These are phyloP conservation scores for Bufo bufo DNA, from an alignment of 2,113 vertebrate species.

Conservation along the genomic window DNA sequence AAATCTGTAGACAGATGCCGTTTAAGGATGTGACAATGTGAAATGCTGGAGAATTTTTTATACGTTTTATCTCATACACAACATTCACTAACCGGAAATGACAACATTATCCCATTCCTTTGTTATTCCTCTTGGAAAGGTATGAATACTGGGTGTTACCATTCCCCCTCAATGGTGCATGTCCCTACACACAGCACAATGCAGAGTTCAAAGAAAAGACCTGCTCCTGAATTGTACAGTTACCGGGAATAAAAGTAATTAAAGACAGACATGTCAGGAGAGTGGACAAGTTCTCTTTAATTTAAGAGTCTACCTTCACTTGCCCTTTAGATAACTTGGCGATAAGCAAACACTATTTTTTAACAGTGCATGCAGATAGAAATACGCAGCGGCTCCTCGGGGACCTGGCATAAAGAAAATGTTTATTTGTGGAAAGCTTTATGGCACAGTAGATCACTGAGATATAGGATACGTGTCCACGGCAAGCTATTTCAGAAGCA, in stretches of 20 bases:
- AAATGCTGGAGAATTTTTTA: no score
- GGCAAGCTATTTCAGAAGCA: neutral
- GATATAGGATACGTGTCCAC: neutral
- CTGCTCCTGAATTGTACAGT: neutral
- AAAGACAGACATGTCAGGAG: neutral
- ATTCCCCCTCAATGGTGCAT: no score
- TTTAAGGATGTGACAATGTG: no score
- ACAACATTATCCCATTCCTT: no score
- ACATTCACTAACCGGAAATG: no score
- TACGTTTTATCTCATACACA: no score
- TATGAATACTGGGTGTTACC: no score
- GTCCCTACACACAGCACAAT: no score
- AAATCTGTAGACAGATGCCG: no score
- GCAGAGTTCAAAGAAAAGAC: no score
- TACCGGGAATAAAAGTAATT: neutral
- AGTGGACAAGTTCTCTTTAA: neutral
- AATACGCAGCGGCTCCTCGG: neutral
- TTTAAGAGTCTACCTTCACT: neutral
- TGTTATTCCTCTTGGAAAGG: no score
- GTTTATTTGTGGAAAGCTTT: neutral
- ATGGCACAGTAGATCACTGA: neutral
- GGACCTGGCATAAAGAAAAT: neutral
- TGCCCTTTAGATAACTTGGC: neutral
- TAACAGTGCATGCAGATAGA: neutral
- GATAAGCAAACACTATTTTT: no score